phyloP scores from a whole-genome alignment of 1,140 invertebrate species.

The Oncopodura yosiiana region DNA sequence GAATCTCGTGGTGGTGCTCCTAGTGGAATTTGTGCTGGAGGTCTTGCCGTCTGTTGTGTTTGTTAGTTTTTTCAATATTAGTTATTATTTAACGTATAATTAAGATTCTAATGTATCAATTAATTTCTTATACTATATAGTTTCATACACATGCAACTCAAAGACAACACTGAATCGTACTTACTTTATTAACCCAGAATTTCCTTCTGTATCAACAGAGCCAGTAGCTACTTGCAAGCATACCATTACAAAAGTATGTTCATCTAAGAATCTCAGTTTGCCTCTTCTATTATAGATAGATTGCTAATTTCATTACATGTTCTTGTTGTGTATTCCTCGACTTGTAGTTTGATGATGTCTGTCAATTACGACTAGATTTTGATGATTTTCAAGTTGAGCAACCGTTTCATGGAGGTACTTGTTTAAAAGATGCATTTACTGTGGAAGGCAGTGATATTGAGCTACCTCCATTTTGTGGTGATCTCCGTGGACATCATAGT shows the following conservation, averaged over 20 bases:
- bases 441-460: conserved; percentile 63
- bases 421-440: conserved; percentile 69
- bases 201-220: conserved; percentile 60
- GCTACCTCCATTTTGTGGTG: conserved; percentile 67
- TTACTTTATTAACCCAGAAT: conserved; percentile 69
- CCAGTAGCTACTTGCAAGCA: conserved; percentile 68
- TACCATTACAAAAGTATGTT: conserved; percentile 55
- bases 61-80: conserved; percentile 48
- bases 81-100: background rate
- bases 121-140: conserved; percentile 8
- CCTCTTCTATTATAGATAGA: background rate
- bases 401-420: conserved; percentile 59
- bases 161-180: conserved; percentile 65
- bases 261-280: background rate
- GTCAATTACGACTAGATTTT: conserved; percentile 57
- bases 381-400: conserved; percentile 60
- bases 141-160: conserved; percentile 52
- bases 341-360: conserved; percentile 24
- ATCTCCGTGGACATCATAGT: conserved; percentile 71
- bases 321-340: background rate
- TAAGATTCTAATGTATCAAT: background rate
- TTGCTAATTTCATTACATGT: background rate
- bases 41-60: conserved; percentile 64
- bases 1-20: conserved; percentile 53
- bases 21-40: conserved; percentile 62